Evolutionary conservation across 2,888 invertebrate genomes (phyloP).

Genomic region (Aphelenchoides bicaudatus): DNA sequence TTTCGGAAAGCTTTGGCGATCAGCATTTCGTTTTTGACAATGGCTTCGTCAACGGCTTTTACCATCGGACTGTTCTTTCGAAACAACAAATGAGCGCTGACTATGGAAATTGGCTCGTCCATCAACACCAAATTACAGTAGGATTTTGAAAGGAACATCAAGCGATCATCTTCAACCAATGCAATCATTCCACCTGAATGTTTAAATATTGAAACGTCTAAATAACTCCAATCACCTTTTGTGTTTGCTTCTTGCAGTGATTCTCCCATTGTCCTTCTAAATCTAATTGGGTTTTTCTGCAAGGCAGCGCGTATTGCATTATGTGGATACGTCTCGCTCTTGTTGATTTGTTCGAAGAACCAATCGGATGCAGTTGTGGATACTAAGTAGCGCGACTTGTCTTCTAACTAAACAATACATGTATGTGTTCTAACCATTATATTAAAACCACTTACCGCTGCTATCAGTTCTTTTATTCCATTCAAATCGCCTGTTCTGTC

Average conservation of each 20-base stretch:
- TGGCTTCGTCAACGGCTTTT: conserved; percentile 10
- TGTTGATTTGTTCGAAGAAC: conserved; percentile 1
- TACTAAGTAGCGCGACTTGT: background rate
- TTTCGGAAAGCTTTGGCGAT: conserved; percentile 2
- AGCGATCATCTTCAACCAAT: conserved; percentile 8
- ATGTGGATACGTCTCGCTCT: too few relatives aligned
- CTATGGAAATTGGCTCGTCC: conserved; percentile 14
- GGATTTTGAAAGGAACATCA: conserved; percentile 3
- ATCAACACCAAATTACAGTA: conserved; percentile 11
- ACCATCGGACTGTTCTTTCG: conserved; percentile 2
- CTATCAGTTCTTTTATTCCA: background rate
- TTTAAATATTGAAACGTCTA: too few relatives aligned
- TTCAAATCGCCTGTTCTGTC: conserved; percentile 8
- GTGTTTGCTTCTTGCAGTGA: conserved; percentile 1
- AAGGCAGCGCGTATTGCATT: too few relatives aligned
- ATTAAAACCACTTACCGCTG: too few relatives aligned
- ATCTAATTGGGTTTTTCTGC: conserved; percentile 1
- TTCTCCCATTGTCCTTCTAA: background rate
- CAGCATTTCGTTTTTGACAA: conserved; percentile 8
- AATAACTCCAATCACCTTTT: too few relatives aligned
- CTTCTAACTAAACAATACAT: too few relatives aligned
- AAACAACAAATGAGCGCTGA: conserved; percentile 4
- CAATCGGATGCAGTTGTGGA: conserved; percentile 6
- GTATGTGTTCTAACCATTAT: too few relatives aligned
- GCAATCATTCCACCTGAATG: conserved; percentile 11